phyloP scores from a whole-genome alignment of 2,888 invertebrate genomes.

The Phalangium opilio region DNA sequence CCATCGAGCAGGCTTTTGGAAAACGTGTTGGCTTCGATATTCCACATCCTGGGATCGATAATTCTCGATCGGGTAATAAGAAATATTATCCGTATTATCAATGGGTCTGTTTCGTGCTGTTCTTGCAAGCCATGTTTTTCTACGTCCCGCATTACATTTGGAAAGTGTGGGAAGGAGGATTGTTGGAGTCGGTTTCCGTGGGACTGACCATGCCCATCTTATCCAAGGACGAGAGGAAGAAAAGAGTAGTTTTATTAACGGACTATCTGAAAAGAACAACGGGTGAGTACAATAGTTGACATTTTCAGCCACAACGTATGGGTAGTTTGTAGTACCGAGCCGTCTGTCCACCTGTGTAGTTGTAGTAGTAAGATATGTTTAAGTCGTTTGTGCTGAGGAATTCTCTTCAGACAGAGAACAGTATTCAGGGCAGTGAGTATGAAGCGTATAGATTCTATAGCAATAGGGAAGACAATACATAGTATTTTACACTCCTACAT shows the following conservation, averaged over 20 bases:
- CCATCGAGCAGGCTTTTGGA: slow-evolving; percentile 44
- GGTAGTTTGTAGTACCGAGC: no score
- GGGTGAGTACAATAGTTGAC: no score
- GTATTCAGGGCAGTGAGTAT: no score
- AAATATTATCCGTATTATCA: slow-evolving; percentile 22
- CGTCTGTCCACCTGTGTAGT: no score
- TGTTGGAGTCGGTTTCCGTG: slow-evolving; percentile 19
- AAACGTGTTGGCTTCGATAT: slow-evolving; percentile 41
- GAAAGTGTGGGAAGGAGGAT: slow-evolving; percentile 19
- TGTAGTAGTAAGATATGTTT: no score
- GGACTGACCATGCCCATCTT: slow-evolving; percentile 58
- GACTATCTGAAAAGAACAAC: slow-evolving; percentile 50
- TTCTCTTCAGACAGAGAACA: no score
- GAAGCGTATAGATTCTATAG: no score
- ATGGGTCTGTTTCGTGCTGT: slow-evolving; percentile 23
- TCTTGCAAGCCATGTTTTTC: slow-evolving; percentile 53
- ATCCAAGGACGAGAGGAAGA: slow-evolving; percentile 54
- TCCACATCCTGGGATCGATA: slow-evolving; percentile 61
- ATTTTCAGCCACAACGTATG: no score
- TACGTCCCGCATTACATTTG: slow-evolving; percentile 34
- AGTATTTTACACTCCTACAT: no score
- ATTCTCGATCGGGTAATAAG: slow-evolving; percentile 13
- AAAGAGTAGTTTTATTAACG: slow-evolving; percentile 61
- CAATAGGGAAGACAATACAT: no score
- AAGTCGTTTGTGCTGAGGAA: no score